phyloP scores from a whole-genome alignment of 2,113 vertebrate genomes.

The Cheilinus undulatus region DNA sequence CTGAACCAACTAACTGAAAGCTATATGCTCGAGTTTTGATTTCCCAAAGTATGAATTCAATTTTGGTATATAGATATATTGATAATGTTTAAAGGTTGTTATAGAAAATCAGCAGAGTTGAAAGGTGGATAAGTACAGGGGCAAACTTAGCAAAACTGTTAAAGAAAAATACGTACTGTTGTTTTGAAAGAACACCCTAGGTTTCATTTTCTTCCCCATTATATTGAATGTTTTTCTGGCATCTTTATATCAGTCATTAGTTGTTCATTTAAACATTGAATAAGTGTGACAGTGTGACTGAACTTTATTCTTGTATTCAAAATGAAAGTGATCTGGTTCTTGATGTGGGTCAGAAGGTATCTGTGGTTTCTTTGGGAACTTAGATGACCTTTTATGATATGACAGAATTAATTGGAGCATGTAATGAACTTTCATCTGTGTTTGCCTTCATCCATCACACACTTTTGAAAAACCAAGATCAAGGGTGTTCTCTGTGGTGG shows the following conservation, averaged over 20 bases:
- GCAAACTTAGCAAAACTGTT: no score
- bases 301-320: not conserved
- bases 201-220: not conserved
- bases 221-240: not conserved
- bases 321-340: slow-evolving; percentile 1
- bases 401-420: slow-evolving; percentile 8
- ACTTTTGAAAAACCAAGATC: not conserved
- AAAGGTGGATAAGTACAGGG: not conserved
- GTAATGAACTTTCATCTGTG: slow-evolving; percentile 1
- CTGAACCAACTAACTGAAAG: no score
- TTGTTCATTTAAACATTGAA: not conserved
- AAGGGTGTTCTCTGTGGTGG: not conserved
- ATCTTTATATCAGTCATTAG: not conserved
- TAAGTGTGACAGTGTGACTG: not conserved
- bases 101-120: not conserved
- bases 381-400: slow-evolving; percentile 4
- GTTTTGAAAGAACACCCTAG: not conserved
- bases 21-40: no score
- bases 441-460: slow-evolving; percentile 11
- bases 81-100: not conserved
- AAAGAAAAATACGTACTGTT: no score
- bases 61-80: no score
- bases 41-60: no score
- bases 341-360: slow-evolving; percentile 3
- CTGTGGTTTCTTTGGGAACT: not conserved